Conservation (phyloP, 2,888 invertebrate species). For the Brenthis daphne region DNA sequence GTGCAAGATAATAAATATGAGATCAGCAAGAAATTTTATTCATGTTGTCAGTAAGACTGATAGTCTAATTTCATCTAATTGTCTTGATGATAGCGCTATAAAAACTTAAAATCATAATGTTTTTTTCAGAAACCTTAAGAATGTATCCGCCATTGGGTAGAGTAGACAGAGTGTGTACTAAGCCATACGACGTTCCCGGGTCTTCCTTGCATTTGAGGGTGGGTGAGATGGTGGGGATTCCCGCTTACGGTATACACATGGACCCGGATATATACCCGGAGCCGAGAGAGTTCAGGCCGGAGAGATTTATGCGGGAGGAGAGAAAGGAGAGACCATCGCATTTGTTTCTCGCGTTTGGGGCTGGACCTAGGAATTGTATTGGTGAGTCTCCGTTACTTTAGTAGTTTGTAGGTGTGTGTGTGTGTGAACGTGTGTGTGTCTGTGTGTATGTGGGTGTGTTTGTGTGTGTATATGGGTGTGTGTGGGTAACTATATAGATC, state of each 20-base stretch:
- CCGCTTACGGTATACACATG: constrained; percentile 77
- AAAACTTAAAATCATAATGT: neutral
- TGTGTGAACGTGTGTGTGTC: no score
- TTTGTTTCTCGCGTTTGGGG: constrained; percentile 79
- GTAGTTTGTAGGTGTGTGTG: neutral
- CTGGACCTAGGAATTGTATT: constrained; percentile 78
- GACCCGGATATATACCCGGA: constrained; percentile 82
- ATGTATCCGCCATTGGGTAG: constrained; percentile 80
- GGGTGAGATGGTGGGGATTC: constrained; percentile 72
- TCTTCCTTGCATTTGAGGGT: constrained; percentile 67
- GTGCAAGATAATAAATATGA: no score
- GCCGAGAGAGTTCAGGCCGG: constrained; percentile 78
- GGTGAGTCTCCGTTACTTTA: constrained; percentile 51
- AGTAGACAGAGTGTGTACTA: constrained; percentile 79
- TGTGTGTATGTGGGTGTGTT: no score
- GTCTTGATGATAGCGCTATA: no score
- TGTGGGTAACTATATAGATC: no score
- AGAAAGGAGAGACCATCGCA: constrained; percentile 74
- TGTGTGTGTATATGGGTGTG: no score
- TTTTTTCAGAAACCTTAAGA: constrained; percentile 79
- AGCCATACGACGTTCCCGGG: constrained; percentile 77
- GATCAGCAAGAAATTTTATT: no score
- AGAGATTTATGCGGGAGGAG: constrained; percentile 76
- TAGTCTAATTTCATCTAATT: no score
- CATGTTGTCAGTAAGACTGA: no score